phyloP scores from a whole-genome alignment of 2,113 vertebrate genomes.

The Limnothrissa miodon region DNA sequence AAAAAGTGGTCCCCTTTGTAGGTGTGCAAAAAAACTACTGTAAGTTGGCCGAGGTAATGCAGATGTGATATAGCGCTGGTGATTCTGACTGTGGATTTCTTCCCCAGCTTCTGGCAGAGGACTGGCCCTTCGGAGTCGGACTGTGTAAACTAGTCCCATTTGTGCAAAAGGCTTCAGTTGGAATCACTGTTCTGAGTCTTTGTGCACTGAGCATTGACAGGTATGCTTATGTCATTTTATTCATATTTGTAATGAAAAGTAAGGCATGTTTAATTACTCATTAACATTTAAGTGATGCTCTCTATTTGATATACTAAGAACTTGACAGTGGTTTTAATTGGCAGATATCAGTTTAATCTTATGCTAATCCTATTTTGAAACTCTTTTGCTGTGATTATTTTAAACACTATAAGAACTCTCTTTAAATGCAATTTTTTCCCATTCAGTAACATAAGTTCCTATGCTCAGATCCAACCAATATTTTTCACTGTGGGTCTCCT shows the following conservation, averaged over 20 bases:
- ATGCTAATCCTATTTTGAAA: too few species aligned
- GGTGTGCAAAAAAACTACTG: background rate
- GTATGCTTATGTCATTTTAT: slow-evolving; percentile 60
- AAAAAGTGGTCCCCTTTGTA: background rate
- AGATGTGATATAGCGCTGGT: background rate
- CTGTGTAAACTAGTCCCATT: slow-evolving; percentile 97
- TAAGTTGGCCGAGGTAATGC: background rate
- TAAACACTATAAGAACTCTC: too few species aligned
- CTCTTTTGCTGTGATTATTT: too few species aligned
- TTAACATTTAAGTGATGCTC: background rate
- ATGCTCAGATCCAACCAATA: background rate
- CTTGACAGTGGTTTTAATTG: too few species aligned
- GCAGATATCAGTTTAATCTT: too few species aligned
- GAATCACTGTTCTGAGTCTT: slow-evolving; percentile 94
- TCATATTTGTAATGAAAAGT: background rate
- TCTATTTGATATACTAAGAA: too few species aligned
- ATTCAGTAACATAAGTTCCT: background rate
- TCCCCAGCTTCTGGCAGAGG: slow-evolving; percentile 82
- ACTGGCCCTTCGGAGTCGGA: slow-evolving; percentile 92
- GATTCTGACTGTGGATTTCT: slow-evolving; percentile 23
- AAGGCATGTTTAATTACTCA: background rate
- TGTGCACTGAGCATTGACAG: slow-evolving; percentile 97
- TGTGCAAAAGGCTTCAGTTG: slow-evolving; percentile 93
- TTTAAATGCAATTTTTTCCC: too few species aligned
- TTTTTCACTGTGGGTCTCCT: background rate